Conservation (phyloP, 2,113 vertebrate genomes). For the mouse (Mus musculus) region GRCm39 chrX:161551001-161551500, state of each 20-base stretch:
- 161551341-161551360: conserved; percentile 54
- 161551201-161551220: conserved; percentile 29
- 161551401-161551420: conserved; percentile 50
- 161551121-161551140: not conserved
- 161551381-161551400: not conserved
- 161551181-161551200: conserved; percentile 30
- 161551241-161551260: not conserved
- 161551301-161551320: not conserved
- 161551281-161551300: conserved; percentile 56
- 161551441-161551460: not conserved
- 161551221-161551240: conserved; percentile 43
- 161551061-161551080: conserved; percentile 56
- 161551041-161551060: not conserved
- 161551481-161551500: not conserved
- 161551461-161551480: conserved; percentile 7
- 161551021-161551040: not conserved
- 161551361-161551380: conserved; percentile 50
- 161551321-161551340: not conserved
- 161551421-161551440: conserved; percentile 44
- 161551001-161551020: conserved; percentile 12
- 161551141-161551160: not conserved
- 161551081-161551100: not conserved
- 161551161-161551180: conserved; percentile 44
- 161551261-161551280: not conserved
- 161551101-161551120: conserved; percentile 11